A percentile compares a stretch with the other conserved stretches of the same genome.
Evolutionary conservation across 2,797 vertebrate genomes (phyloP).

Genomic region (Cuniculus paca): DNA sequence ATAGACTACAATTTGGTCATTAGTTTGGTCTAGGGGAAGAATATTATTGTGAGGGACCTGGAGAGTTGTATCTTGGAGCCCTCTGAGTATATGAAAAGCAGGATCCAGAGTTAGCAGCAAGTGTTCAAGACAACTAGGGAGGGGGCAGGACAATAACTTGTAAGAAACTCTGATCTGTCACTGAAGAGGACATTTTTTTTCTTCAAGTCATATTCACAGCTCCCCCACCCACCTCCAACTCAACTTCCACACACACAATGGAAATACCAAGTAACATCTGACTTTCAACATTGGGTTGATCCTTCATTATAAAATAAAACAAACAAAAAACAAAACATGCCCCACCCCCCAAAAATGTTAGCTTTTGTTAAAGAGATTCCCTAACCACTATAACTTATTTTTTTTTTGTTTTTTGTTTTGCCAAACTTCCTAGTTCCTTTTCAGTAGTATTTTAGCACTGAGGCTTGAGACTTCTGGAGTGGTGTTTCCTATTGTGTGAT

Average conservation of each 20-base stretch:
- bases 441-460: conserved; percentile 90
- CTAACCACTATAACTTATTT: conserved; percentile 76
- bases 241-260: conserved; percentile 50
- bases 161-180: conserved; percentile 85
- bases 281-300: conserved; percentile 79
- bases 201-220: conserved; percentile 82
- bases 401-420: conserved; percentile 51
- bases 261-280: conserved; percentile 71
- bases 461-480: conserved; percentile 84
- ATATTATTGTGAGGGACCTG: conserved; percentile 44
- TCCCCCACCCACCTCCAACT: conserved; percentile 67
- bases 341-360: conserved; percentile 47
- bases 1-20: conserved; percentile 55
- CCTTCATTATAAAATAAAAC: conserved; percentile 81
- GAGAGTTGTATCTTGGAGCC: conserved; percentile 85
- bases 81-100: conserved; percentile 87
- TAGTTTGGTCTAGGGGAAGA: conserved; percentile 61
- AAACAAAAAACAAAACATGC: conserved; percentile 52
- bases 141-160: conserved; percentile 85
- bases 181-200: conserved; percentile 74
- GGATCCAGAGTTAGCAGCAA: conserved; percentile 89
- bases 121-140: conserved; percentile 86
- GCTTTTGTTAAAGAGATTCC: conserved; percentile 79
- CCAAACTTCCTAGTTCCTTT: conserved; percentile 85
- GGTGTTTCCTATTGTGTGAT: conserved; percentile 83